A percentile compares a stretch with the other conserved stretches of the same genome.
Conservation (phyloP, 2,888 invertebrate genomes). For the Branchellion lobata region DNA sequence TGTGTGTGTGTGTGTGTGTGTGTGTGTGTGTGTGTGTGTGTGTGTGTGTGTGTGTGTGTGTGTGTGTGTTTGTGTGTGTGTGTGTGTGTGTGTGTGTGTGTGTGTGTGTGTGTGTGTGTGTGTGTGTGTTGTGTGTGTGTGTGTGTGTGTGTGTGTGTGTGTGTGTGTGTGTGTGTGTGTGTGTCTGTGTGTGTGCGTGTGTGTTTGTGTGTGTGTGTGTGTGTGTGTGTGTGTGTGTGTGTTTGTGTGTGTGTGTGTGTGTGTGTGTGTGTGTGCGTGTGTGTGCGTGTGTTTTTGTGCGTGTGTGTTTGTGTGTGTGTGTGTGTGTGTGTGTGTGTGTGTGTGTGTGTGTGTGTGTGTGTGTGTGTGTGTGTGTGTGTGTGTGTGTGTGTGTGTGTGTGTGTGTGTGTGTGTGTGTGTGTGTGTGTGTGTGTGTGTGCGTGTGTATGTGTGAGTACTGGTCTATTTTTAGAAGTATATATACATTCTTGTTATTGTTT, state of each 20-base stretch:
- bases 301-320: not conserved
- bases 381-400: not conserved
- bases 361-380: no score
- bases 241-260: not conserved
- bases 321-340: no score
- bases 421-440: slow-evolving; percentile 23
- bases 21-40: slow-evolving; percentile 7
- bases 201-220: no score
- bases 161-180: no score
- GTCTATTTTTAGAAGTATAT: not conserved
- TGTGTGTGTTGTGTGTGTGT: slow-evolving; percentile 20
- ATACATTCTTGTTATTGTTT: no score
- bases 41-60: not conserved
- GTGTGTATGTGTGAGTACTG: not conserved
- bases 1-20: slow-evolving; percentile 25
- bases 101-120: slow-evolving; percentile 23
- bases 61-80: no score
- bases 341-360: no score
- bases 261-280: not conserved
- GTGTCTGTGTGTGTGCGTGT: no score
- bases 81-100: slow-evolving; percentile 22
- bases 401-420: slow-evolving; percentile 23
- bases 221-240: no score
- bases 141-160: slow-evolving; percentile 2
- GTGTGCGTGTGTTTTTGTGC: not conserved